Evolutionary conservation across 2,797 vertebrate species (phyloP).

Genomic region (Staurois parvus): DNA sequence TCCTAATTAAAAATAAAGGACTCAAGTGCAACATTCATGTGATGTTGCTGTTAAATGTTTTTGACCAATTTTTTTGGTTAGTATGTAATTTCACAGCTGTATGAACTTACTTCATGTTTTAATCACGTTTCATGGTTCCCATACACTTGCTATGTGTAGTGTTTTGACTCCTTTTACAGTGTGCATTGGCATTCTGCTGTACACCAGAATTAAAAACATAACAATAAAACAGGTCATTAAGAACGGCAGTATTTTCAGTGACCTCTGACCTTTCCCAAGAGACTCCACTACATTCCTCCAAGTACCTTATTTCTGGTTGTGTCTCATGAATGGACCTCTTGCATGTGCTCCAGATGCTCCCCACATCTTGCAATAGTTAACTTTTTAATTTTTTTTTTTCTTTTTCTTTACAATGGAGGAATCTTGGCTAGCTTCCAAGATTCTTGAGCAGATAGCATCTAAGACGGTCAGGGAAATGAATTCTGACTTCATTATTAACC

Average conservation of each 20-base stretch:
- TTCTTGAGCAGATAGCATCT: constrained; percentile 55
- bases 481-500: constrained; percentile 56
- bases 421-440: constrained; percentile 53
- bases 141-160: neutral
- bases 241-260: constrained; percentile 12
- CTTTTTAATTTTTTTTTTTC: constrained; percentile 24
- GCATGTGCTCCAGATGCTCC: constrained; percentile 53
- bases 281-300: constrained; percentile 4
- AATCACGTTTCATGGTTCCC: neutral
- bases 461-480: constrained; percentile 28
- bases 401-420: constrained; percentile 28
- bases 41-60: neutral
- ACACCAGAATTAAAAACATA: constrained; percentile 50
- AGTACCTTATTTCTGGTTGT: constrained; percentile 27
- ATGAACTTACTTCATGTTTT: neutral
- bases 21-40: too few relatives aligned
- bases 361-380: constrained; percentile 57
- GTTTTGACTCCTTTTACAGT: neutral
- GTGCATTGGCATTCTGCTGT: constrained; percentile 27
- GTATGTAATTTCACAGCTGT: neutral
- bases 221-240: constrained; percentile 35
- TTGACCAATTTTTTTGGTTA: neutral
- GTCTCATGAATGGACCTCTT: constrained; percentile 39
- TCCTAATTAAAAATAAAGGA: too few relatives aligned
- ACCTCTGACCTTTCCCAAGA: constrained; percentile 1